A percentile compares a stretch with the other conserved stretches of the same genome.
phyloP scores from a whole-genome alignment of 2,113 vertebrate species.

The Eurypyga helias region DNA sequence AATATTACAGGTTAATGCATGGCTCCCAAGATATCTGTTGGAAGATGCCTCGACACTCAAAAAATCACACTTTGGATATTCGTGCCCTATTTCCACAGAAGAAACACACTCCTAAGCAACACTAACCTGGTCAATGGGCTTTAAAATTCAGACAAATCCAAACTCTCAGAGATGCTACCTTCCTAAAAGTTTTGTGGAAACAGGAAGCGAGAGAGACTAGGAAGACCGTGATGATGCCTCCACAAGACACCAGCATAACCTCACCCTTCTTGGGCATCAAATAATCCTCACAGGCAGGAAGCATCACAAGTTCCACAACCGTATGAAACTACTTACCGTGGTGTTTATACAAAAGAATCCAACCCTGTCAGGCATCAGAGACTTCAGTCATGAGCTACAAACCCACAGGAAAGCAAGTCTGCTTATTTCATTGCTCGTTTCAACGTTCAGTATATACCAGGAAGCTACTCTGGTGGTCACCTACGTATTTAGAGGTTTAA shows the following conservation, averaged over 20 bases:
- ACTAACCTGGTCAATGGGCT: background rate
- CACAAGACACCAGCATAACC: background rate
- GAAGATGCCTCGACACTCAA: background rate
- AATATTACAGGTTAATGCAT: background rate
- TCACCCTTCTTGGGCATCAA: background rate
- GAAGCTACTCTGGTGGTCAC: background rate
- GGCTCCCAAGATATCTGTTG: background rate
- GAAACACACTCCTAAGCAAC: background rate
- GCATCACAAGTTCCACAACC: background rate
- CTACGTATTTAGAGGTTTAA: background rate
- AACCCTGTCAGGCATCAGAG: background rate
- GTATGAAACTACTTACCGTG: background rate
- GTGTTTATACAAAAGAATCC: background rate
- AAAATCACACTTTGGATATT: background rate
- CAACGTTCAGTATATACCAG: background rate
- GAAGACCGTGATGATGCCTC: background rate
- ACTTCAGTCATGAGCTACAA: background rate
- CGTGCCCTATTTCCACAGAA: background rate
- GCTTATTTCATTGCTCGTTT: background rate
- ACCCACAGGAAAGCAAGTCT: background rate
- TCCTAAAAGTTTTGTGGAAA: background rate
- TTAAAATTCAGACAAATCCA: background rate
- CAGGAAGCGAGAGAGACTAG: rapidly evolving
- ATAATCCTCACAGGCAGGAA: background rate
- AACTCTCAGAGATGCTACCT: background rate